Percentiles rank a stretch among this genome's conserved stretches.
phyloP scores from a whole-genome alignment of 2,888 invertebrate species.

The Xylota sylvarum region DNA sequence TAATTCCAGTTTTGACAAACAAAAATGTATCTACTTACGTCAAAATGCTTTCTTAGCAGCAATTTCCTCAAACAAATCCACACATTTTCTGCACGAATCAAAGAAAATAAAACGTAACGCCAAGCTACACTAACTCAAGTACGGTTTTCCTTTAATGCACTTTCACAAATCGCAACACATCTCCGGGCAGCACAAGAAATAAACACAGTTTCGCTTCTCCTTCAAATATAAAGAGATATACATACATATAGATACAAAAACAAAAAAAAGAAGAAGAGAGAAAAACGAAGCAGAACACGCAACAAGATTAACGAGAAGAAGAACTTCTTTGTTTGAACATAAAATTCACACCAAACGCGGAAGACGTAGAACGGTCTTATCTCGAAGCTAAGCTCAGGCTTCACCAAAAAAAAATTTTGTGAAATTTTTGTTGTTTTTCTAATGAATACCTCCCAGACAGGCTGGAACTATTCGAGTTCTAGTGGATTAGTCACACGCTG shows the following conservation, averaged over 20 bases:
- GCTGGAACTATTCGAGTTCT: conserved; percentile 10
- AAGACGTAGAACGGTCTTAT: conserved; percentile 15
- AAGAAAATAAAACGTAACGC: neutral
- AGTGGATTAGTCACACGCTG: conserved; percentile 39
- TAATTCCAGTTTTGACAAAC: neutral
- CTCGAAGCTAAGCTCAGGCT: conserved; percentile 3
- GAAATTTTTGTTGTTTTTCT: neutral
- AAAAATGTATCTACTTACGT: neutral
- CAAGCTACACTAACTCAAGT: conserved; percentile 34
- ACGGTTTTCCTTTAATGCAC: conserved; percentile 65
- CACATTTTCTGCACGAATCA: neutral
- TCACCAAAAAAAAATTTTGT: conserved; percentile 14
- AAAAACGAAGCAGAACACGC: conserved; percentile 41
- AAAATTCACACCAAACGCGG: conserved; percentile 42
- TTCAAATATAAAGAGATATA: conserved; percentile 10
- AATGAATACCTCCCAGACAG: neutral
- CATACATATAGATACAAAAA: neutral
- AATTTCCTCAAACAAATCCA: conserved; percentile 5
- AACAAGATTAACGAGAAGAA: conserved; percentile 41
- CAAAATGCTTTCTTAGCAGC: neutral
- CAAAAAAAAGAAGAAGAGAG: neutral
- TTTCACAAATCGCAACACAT: conserved; percentile 64
- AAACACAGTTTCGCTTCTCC: conserved; percentile 20
- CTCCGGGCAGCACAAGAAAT: conserved; percentile 21
- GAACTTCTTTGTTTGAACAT: conserved; percentile 53